These are phyloP conservation scores for Pteropus alecto DNA, from an alignment of 2,113 vertebrate genomes.

Conservation along the genomic window DNA sequence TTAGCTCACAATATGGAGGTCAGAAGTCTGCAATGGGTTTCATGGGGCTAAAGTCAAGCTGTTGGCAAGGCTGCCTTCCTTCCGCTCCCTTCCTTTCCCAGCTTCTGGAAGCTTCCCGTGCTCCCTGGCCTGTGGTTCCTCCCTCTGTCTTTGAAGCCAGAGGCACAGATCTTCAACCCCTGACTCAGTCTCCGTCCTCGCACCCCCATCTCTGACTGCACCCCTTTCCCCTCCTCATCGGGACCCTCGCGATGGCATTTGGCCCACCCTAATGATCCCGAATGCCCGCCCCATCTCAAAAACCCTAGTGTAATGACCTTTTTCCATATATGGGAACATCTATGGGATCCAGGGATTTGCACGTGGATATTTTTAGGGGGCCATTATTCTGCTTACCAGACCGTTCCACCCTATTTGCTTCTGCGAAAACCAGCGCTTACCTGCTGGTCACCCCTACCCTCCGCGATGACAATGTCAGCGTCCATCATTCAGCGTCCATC, in stretches of 20 bases:
- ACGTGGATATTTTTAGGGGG: no score
- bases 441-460: neutral
- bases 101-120: neutral
- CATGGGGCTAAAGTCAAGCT: neutral
- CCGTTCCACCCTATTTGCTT: neutral
- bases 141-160: neutral
- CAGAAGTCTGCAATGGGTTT: neutral
- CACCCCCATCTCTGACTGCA: neutral
- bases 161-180: neutral
- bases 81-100: no score
- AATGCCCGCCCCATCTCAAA: neutral
- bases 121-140: accelerated
- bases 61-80: no score
- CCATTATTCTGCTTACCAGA: neutral
- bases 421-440: neutral
- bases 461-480: neutral
- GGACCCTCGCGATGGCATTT: neutral
- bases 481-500: no score
- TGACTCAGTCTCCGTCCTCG: accelerated
- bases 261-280: neutral
- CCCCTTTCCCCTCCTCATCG: no score
- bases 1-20: no score
- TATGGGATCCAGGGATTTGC: neutral
- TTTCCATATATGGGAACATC: neutral
- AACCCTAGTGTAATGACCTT: no score